Evolutionary conservation across 1,140 invertebrate genomes (phyloP).

Genomic region (Drosophila azteca): DNA sequence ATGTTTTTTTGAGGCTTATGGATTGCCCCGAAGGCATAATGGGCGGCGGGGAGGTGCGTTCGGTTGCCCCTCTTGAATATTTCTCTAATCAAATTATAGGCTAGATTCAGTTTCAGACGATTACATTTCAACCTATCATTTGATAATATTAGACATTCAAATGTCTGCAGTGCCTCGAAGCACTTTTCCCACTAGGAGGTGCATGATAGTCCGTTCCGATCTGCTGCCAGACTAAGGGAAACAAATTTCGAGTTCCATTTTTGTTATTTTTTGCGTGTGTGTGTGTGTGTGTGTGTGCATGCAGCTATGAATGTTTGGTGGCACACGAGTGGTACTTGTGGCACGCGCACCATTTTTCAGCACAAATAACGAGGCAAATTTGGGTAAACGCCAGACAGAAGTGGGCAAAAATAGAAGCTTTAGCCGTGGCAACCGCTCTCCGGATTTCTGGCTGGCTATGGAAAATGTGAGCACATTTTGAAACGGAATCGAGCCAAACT

Average conservation of each 20-base stretch:
- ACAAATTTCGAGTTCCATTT: neutral
- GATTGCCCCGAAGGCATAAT: conserved; percentile 44
- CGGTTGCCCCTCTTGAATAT: too few species aligned
- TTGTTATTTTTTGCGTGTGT: conserved; percentile 30
- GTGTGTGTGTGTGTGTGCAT: neutral
- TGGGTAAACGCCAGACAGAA: conserved; percentile 37
- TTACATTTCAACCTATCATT: too few species aligned
- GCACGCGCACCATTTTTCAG: conserved; percentile 67
- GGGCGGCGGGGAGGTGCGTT: too few species aligned
- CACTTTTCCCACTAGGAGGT: too few species aligned
- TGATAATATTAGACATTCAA: too few species aligned
- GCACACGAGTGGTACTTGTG: conserved; percentile 59
- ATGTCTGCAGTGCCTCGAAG: too few species aligned
- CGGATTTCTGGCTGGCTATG: conserved; percentile 28
- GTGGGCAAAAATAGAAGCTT: neutral
- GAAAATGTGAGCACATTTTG: conserved; percentile 21
- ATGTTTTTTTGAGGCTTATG: conserved; percentile 45
- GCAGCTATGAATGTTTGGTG: conserved; percentile 32
- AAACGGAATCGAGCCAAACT: conserved; percentile 39
- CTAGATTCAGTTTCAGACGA: too few species aligned
- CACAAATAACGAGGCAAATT: conserved; percentile 69
- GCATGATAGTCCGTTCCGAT: too few species aligned
- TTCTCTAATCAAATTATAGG: neutral
- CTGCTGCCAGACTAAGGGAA: too few species aligned
- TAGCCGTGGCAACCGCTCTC: conserved; percentile 7